Evolutionary conservation across 2,797 vertebrate species (phyloP).

Genomic region (Cynopterus sphinx): DNA sequence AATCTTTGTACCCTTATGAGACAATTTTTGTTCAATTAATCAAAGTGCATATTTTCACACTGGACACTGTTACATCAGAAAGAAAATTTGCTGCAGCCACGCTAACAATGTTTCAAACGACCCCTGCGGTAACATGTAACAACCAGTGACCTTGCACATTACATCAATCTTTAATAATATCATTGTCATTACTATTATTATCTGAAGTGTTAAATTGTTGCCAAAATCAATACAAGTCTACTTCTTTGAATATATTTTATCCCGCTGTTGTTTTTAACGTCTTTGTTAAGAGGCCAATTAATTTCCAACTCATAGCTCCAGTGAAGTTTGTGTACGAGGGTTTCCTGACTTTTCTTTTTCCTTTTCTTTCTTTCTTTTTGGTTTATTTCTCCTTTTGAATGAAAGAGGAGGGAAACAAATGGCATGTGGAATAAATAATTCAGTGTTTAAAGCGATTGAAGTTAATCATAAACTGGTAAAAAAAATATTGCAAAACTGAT

Average conservation of each 20-base stretch:
- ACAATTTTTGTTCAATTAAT: conserved; percentile 83
- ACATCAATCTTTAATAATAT: conserved; percentile 84
- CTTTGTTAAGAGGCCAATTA: conserved; percentile 74
- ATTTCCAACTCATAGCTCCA: conserved; percentile 49
- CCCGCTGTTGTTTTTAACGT: conserved; percentile 73
- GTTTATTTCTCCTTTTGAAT: not conserved
- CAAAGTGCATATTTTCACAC: conserved; percentile 80
- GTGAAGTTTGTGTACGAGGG: conserved; percentile 25
- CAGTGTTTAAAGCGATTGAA: conserved; percentile 16
- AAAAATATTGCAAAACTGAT: conserved; percentile 41
- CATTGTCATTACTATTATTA: conserved; percentile 85
- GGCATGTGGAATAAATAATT: not conserved
- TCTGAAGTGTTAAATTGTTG: conserved; percentile 86
- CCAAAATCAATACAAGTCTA: conserved; percentile 83
- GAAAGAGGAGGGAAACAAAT: not conserved
- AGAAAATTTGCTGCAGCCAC: conserved; percentile 77
- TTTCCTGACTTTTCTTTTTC: not conserved
- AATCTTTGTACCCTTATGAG: conserved; percentile 60
- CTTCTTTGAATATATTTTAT: conserved; percentile 74
- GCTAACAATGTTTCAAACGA: conserved; percentile 77
- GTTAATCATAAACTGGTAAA: conserved; percentile 35
- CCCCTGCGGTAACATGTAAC: conserved; percentile 64
- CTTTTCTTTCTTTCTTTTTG: not conserved
- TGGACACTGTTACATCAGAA: conserved; percentile 81
- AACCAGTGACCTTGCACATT: conserved; percentile 79